A percentile compares a stretch with the other conserved stretches of the same genome.
Conservation (phyloP, 2,113 vertebrate genomes). For the Isichthys henryi region DNA sequence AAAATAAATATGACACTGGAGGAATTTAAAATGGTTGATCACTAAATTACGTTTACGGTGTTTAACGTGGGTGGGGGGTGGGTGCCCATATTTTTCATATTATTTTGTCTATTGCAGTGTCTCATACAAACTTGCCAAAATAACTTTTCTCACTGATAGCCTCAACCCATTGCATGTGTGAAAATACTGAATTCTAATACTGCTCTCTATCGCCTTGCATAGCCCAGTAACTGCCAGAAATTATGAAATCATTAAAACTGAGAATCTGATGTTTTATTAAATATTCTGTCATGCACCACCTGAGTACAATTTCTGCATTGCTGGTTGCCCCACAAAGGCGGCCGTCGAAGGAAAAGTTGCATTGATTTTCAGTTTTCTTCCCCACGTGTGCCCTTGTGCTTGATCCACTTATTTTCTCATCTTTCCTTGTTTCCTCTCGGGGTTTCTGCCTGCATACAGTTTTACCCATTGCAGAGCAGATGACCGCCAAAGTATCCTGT, state of each 20-base stretch:
- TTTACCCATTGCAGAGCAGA: constrained; percentile 61
- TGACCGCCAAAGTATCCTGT: constrained; percentile 50
- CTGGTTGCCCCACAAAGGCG: constrained; percentile 57
- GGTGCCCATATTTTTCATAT: too few relatives aligned
- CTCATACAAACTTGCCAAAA: neutral
- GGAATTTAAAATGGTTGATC: neutral
- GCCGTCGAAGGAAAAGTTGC: constrained; percentile 42
- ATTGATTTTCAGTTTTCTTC: constrained; percentile 63
- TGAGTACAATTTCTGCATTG: constrained; percentile 44
- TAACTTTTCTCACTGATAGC: neutral
- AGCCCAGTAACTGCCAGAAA: constrained; percentile 40
- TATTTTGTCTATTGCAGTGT: neutral
- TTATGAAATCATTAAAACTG: constrained; percentile 51
- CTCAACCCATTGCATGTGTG: too few relatives aligned
- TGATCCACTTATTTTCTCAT: constrained; percentile 77
- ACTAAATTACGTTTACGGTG: neutral
- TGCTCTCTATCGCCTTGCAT: constrained; percentile 28
- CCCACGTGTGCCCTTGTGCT: constrained; percentile 48
- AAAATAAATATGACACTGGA: neutral
- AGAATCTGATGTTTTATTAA: constrained; percentile 41
- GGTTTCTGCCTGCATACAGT: constrained; percentile 54
- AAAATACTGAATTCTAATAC: neutral
- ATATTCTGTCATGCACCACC: constrained; percentile 42
- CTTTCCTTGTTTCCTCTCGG: constrained; percentile 63
- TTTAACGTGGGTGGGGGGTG: neutral